Evolutionary conservation across 2,888 invertebrate genomes (phyloP), one percentile per base, ranked within the genome.

Genomic region (Himalopsyche japonica): DNA sequence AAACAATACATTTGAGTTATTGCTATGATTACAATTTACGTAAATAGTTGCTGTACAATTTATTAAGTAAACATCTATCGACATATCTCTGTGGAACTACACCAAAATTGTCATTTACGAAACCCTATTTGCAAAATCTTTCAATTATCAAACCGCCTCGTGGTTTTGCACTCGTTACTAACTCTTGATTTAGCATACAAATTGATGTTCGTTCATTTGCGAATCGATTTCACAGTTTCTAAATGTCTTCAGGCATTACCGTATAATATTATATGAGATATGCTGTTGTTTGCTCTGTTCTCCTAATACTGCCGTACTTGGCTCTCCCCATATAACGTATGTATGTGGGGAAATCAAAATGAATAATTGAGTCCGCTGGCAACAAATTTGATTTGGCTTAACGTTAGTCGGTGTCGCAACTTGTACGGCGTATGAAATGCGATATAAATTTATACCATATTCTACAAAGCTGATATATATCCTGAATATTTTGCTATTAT

Each of bases 281-380:
- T 57, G 57, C 57, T 8, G 20, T 24, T 57, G 57, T 57, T 57
- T 24, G 24, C 24, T 20, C 57, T 57, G 57, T 15, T 57, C n/a
- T 20, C 57, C 57, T 57, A 24, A 57, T 57, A 57, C 57, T 47
- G 79, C 79, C 43, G 24, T 79, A 18, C 43, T 37, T 79, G 5
- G 12, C 48, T 76, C 76, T n/a, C 20, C 34, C 20, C 76, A 4
- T n/a, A 34, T 80, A 7, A 32, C 70, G 78, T 47, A 34, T 76
- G 76, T 27, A 12, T 83, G 81, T 48, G 83, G 83, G 79, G 86
- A 84, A 84, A 84, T 86, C 82, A 84, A 84, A 84, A 86, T 86
- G 84, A 86, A 86, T 86, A 86, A 86, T 86, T 81, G 84, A 86
- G 80, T 80, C 82, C 77, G 80, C 77, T 78, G 78, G 81, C 82